phyloP scores from a whole-genome alignment of 2,113 vertebrate genomes.

The Mixornis gularis region DNA sequence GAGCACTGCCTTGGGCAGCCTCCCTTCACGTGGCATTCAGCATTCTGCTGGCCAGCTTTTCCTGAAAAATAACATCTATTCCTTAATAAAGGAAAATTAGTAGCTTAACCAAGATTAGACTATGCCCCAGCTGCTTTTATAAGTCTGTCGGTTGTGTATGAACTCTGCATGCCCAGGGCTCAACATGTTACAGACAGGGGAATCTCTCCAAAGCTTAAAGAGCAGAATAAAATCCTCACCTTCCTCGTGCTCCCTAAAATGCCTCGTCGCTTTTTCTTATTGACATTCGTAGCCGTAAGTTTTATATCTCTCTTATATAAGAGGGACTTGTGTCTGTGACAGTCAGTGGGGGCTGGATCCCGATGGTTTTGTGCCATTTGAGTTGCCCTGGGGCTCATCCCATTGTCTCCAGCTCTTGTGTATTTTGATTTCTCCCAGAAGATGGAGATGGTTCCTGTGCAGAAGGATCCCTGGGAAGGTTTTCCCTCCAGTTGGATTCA shows the following conservation, averaged over 20 bases:
- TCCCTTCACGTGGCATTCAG: not conserved
- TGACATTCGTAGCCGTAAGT: not conserved
- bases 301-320: rapidly evolving
- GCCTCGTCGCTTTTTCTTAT: not conserved
- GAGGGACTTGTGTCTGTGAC: not conserved
- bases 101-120: not conserved
- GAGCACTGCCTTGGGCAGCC: not conserved
- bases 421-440: not conserved
- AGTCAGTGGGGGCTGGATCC: not conserved
- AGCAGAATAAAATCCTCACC: not conserved
- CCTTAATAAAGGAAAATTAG: not conserved
- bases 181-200: not conserved
- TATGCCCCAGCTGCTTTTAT: not conserved
- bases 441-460: not conserved
- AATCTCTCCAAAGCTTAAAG: not conserved
- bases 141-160: not conserved
- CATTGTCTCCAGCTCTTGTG: not conserved
- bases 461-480: not conserved
- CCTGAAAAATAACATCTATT: not conserved
- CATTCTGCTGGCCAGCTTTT: not conserved
- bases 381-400: not conserved
- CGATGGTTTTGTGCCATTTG: not conserved
- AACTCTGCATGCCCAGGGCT: not conserved
- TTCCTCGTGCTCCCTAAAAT: not conserved
- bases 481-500: not conserved